phyloP scores from a whole-genome alignment of 2,888 invertebrate species.

The Matsumyia berberina region DNA sequence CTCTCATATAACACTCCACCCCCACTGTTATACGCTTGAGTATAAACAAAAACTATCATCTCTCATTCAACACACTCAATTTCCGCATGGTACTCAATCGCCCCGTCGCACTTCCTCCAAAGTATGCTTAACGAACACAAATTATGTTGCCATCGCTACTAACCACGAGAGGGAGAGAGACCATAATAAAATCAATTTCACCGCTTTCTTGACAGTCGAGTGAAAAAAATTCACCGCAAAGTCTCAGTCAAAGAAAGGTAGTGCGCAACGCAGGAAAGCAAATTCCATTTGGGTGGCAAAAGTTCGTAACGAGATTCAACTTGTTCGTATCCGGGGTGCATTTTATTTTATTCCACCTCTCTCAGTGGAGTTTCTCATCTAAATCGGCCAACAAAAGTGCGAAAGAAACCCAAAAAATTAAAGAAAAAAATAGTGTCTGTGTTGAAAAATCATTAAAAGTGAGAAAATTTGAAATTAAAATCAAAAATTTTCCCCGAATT shows the following conservation, averaged over 20 bases:
- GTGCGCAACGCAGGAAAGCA: constrained; percentile 63
- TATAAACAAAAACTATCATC: constrained; percentile 23
- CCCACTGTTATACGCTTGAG: background rate
- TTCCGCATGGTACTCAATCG: constrained; percentile 3
- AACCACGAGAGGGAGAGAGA: background rate
- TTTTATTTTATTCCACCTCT: constrained; percentile 50
- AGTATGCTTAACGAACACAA: background rate
- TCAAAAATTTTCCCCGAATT: constrained; percentile 6
- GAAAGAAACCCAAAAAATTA: constrained; percentile 3
- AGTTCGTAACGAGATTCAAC: constrained; percentile 7
- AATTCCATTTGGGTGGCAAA: constrained; percentile 54
- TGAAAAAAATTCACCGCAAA: constrained; percentile 39
- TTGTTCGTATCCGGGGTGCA: constrained; percentile 56
- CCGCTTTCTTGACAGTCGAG: constrained; percentile 34
- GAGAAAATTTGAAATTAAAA: background rate
- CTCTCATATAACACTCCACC: constrained; percentile 40
- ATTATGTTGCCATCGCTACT: constrained; percentile 23
- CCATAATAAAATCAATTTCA: constrained; percentile 33
- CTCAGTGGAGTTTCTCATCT: constrained; percentile 70
- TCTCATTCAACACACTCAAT: background rate
- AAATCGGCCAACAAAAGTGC: constrained; percentile 54
- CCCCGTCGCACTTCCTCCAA: constrained; percentile 31
- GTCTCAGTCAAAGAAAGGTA: constrained; percentile 51
- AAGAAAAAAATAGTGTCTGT: constrained; percentile 15
- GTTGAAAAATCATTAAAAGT: constrained; percentile 48